phyloP scores from a whole-genome alignment of 2,888 invertebrate species.

The Aquatica leii region DNA sequence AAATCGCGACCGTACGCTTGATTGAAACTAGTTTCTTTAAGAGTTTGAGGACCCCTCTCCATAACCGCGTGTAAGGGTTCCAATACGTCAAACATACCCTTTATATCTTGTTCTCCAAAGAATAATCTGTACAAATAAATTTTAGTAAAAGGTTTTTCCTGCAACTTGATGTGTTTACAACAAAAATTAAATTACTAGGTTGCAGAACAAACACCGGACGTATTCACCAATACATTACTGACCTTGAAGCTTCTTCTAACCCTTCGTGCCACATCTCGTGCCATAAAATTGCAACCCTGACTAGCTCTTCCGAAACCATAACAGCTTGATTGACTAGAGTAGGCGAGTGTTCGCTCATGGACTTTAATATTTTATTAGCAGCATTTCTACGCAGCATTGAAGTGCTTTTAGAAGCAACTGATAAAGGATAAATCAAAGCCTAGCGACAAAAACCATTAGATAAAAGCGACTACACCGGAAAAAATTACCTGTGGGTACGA shows the following conservation, averaged over 20 bases:
- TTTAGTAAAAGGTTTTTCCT: too few relatives aligned
- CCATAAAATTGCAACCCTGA: constrained; percentile 98
- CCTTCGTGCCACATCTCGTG: constrained; percentile 99
- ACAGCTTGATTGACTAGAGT: constrained; percentile 94
- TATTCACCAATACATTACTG: constrained; percentile 10
- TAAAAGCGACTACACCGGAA: neutral
- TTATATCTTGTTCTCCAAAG: constrained; percentile 95
- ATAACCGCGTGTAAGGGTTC: constrained; percentile 95
- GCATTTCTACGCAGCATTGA: constrained; percentile 85
- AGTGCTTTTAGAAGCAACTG: constrained; percentile 95
- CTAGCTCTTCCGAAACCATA: constrained; percentile 96
- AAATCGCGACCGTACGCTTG: constrained; percentile 96
- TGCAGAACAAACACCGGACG: too few relatives aligned
- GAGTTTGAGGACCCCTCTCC: constrained; percentile 92
- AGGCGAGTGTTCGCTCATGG: constrained; percentile 94
- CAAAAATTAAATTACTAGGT: constrained; percentile 10
- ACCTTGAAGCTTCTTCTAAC: constrained; percentile 88
- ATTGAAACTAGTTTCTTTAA: constrained; percentile 96
- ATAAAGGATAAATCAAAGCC: constrained; percentile 95
- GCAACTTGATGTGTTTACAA: too few relatives aligned
- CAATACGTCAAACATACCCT: constrained; percentile 95
- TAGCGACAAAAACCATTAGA: constrained; percentile 60
- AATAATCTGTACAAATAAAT: constrained; percentile 68
- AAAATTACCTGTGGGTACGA: constrained; percentile 77
- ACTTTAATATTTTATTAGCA: constrained; percentile 93